Evolutionary conservation across 2,888 invertebrate genomes (phyloP).

Genomic region (Eupeodes luniger): DNA sequence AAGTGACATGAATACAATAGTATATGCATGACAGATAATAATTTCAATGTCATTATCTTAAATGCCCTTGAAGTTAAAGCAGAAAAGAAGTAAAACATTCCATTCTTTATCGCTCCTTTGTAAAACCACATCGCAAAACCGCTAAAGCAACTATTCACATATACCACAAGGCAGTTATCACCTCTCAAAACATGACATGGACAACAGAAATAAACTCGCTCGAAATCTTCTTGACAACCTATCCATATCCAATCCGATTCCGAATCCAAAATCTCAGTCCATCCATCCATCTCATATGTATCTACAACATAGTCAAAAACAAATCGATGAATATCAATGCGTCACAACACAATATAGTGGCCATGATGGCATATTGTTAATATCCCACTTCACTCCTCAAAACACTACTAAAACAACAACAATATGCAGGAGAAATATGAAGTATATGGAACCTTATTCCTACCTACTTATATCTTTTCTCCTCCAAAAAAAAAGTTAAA

Average conservation of each 20-base stretch:
- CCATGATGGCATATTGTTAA: conserved; percentile 72
- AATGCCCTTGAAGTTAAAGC: conserved; percentile 23
- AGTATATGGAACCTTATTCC: conserved; percentile 6
- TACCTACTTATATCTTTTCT: not conserved
- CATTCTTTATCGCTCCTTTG: conserved; percentile 43
- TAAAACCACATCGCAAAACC: conserved; percentile 24
- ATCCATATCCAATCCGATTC: not conserved
- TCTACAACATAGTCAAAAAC: conserved; percentile 47
- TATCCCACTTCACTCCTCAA: conserved; percentile 66
- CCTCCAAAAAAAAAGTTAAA: conserved; percentile 20
- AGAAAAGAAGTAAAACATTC: conserved; percentile 25
- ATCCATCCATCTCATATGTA: conserved; percentile 37
- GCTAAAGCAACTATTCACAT: not conserved
- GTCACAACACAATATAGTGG: conserved; percentile 60
- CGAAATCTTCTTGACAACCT: conserved; percentile 3
- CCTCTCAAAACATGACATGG: conserved; percentile 38
- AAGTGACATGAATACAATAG: not conserved
- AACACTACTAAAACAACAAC: conserved; percentile 42
- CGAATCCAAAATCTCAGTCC: not conserved
- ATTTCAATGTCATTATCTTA: conserved; percentile 51
- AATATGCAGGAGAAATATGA: conserved; percentile 23
- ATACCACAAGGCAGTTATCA: conserved; percentile 36
- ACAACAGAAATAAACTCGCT: conserved; percentile 5
- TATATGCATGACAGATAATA: conserved; percentile 18
- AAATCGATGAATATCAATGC: conserved; percentile 73